Percentiles rank a stretch among this genome's conserved stretches.
These are phyloP conservation scores for Oenanthe melanoleuca DNA, from an alignment of 2,113 vertebrate genomes.

Conservation along the genomic window DNA sequence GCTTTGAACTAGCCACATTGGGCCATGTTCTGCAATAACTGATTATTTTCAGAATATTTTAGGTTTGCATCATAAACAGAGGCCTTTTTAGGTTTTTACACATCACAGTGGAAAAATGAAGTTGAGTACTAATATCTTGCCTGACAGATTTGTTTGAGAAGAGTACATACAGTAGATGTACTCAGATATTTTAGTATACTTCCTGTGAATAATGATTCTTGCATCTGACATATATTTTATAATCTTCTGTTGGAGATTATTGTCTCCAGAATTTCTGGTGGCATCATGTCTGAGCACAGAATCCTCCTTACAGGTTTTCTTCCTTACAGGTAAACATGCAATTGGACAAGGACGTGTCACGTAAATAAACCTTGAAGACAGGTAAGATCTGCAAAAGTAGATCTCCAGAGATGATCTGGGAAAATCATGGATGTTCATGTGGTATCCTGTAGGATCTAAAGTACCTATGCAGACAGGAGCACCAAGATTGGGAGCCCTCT, in stretches of 20 bases:
- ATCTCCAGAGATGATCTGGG: neutral
- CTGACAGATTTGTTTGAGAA: neutral
- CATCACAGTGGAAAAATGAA: neutral
- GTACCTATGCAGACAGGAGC: neutral
- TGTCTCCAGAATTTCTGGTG: neutral
- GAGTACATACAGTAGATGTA: neutral
- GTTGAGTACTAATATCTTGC: neutral
- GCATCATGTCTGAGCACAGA: neutral
- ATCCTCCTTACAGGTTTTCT: neutral
- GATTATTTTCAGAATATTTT: neutral
- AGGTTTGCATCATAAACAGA: neutral
- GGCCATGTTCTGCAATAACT: neutral
- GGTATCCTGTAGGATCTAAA: neutral
- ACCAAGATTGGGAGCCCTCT: neutral
- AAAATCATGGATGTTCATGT: neutral
- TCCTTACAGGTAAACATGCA: neutral
- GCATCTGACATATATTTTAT: neutral
- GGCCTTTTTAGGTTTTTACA: neutral
- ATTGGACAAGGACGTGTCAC: neutral
- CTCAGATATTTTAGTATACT: neutral
- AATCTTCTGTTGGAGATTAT: neutral
- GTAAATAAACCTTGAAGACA: neutral
- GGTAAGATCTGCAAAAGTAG: neutral
- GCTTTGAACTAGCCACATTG: neutral
- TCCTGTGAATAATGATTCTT: neutral